These are phyloP conservation scores for Macrosoma leucophasiata DNA, from an alignment of 2,888 invertebrate genomes.

Conservation along the genomic window DNA sequence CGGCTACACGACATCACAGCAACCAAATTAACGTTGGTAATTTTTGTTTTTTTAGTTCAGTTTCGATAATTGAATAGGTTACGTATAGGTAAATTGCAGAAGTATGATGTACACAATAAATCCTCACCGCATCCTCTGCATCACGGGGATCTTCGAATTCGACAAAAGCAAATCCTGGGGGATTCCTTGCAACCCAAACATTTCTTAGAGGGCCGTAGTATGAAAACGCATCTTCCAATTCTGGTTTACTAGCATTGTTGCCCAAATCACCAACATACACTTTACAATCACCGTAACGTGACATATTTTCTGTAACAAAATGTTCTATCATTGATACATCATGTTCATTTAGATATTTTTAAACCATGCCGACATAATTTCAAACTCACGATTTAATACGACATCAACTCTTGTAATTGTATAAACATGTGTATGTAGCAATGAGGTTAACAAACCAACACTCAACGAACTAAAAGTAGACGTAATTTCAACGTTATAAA, in stretches of 20 bases:
- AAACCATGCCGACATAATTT: too few species aligned
- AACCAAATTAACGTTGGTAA: too few species aligned
- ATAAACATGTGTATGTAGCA: too few species aligned
- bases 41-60: too few species aligned
- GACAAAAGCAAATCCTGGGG: slow-evolving; percentile 96
- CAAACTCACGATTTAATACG: too few species aligned
- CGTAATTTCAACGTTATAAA: too few species aligned
- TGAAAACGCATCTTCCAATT: slow-evolving; percentile 94
- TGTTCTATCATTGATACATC: slow-evolving; percentile 6
- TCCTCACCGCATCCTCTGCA: slow-evolving; percentile 91
- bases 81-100: too few species aligned
- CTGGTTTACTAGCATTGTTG: slow-evolving; percentile 92
- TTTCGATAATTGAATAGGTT: too few species aligned
- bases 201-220: slow-evolving; percentile 94
- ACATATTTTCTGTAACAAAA: slow-evolving; percentile 78
- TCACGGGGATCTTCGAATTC: slow-evolving; percentile 95
- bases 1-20: background rate
- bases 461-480: too few species aligned
- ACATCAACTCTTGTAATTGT: too few species aligned
- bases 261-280: slow-evolving; percentile 97
- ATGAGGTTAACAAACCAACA: too few species aligned
- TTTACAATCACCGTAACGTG: slow-evolving; percentile 92
- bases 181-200: slow-evolving; percentile 98
- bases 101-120: too few species aligned
- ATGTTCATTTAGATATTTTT: slow-evolving; percentile 1